These are phyloP conservation scores for Hydrotaea cyrtoneurina DNA, from an alignment of 2,888 invertebrate genomes.

Conservation along the genomic window DNA sequence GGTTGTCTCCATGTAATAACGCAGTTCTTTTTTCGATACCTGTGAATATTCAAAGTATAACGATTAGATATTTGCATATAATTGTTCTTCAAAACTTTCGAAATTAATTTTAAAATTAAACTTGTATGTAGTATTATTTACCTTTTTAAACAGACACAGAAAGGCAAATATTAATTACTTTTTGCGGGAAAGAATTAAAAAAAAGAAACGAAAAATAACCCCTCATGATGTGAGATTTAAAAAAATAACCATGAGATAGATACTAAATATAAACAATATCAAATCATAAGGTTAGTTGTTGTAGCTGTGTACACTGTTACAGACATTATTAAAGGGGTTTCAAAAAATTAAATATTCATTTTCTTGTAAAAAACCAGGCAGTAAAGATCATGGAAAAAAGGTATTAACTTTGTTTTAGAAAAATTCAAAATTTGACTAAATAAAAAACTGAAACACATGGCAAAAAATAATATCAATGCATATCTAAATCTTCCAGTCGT, in stretches of 20 bases:
- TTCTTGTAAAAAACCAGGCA: slow-evolving; percentile 19
- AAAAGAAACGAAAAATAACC: background rate
- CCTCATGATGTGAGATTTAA: background rate
- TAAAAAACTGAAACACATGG: slow-evolving; percentile 46
- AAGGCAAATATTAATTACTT: slow-evolving; percentile 51
- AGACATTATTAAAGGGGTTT: slow-evolving; percentile 10
- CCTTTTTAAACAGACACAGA: slow-evolving; percentile 38
- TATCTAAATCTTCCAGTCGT: slow-evolving; percentile 85
- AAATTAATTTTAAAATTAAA: background rate
- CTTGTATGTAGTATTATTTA: slow-evolving; percentile 50
- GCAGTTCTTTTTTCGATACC: slow-evolving; percentile 62
- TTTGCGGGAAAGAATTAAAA: background rate
- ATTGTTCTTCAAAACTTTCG: no score
- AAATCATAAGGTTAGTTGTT: slow-evolving; percentile 48
- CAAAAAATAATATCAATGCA: slow-evolving; percentile 65
- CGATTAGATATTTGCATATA: background rate
- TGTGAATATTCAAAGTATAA: slow-evolving; percentile 36
- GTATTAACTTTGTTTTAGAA: background rate
- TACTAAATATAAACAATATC: background rate
- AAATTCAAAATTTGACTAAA: background rate
- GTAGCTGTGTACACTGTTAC: slow-evolving; percentile 13
- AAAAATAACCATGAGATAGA: background rate
- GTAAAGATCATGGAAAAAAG: slow-evolving; percentile 40
- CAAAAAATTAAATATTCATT: background rate
- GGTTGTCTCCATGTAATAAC: slow-evolving; percentile 54